phyloP scores from a whole-genome alignment of 2,113 vertebrate species.

The Leptobrachium leishanense region DNA sequence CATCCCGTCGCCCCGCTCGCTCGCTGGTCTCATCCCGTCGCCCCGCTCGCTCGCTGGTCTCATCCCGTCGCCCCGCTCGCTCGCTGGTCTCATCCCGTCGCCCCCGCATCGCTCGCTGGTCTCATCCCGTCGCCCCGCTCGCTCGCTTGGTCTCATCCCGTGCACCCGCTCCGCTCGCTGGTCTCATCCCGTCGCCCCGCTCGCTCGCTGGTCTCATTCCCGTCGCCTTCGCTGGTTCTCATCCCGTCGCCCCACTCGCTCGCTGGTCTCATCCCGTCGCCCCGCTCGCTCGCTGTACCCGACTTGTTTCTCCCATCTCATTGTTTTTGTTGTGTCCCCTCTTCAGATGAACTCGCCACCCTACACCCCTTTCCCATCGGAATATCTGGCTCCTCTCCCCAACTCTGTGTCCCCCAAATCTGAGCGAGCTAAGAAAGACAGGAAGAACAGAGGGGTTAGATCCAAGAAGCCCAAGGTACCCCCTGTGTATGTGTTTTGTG shows the following conservation, averaged over 20 bases:
- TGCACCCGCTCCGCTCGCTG: no score
- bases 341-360: conserved; percentile 64
- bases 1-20: no score
- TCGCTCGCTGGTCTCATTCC: conserved; percentile 19
- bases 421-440: conserved; percentile 57
- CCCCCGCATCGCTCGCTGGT: no score
- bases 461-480: conserved; percentile 47
- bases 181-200: no score
- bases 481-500: neutral
- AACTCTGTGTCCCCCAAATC: conserved; percentile 52
- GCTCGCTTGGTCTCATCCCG: no score
- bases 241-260: conserved; percentile 8
- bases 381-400: conserved; percentile 66
- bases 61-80: no score
- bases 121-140: no score
- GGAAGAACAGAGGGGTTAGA: conserved; percentile 64
- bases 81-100: no score
- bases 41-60: no score
- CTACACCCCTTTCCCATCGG: conserved; percentile 66
- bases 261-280: conserved; percentile 52
- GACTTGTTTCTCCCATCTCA: conserved; percentile 58
- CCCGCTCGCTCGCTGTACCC: neutral
- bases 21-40: no score
- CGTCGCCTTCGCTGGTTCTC: conserved; percentile 49
- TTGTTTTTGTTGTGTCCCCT: conserved; percentile 53